These are phyloP conservation scores for Acanthoscelides obtectus DNA, from an alignment of 2,888 invertebrate genomes.

Conservation along the genomic window DNA sequence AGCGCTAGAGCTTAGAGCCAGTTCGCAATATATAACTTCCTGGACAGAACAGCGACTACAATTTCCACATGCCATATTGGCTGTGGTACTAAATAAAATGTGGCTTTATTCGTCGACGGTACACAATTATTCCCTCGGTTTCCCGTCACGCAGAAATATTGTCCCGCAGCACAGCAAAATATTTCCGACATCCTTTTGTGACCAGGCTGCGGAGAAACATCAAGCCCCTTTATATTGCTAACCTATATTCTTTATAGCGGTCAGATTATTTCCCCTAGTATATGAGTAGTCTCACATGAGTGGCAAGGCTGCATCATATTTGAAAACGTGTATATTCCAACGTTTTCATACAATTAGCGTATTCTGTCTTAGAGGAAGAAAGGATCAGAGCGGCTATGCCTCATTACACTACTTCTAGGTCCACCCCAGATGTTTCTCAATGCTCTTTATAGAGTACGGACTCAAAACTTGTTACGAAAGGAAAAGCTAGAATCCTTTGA, in stretches of 20 bases:
- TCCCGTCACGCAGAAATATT: neutral
- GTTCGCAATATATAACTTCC: neutral
- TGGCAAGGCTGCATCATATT: too few relatives aligned
- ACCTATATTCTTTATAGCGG: neutral
- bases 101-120: neutral
- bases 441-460: too few relatives aligned
- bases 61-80: neutral
- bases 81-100: neutral
- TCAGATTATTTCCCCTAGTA: neutral
- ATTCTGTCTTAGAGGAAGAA: too few relatives aligned
- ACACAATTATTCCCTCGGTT: neutral
- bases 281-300: too few relatives aligned
- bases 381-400: too few relatives aligned
- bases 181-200: neutral
- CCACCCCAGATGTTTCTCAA: too few relatives aligned
- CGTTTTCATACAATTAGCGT: too few relatives aligned
- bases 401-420: too few relatives aligned
- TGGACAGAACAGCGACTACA: neutral
- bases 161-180: neutral
- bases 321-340: too few relatives aligned
- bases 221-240: neutral
- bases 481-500: too few relatives aligned
- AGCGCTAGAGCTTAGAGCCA: neutral
- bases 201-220: neutral
- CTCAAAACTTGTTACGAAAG: too few relatives aligned